A percentile compares a stretch with the other conserved stretches of the same genome.
Evolutionary conservation across 2,797 vertebrate genomes (phyloP).

Genomic region (Yasuhikotakia modesta): DNA sequence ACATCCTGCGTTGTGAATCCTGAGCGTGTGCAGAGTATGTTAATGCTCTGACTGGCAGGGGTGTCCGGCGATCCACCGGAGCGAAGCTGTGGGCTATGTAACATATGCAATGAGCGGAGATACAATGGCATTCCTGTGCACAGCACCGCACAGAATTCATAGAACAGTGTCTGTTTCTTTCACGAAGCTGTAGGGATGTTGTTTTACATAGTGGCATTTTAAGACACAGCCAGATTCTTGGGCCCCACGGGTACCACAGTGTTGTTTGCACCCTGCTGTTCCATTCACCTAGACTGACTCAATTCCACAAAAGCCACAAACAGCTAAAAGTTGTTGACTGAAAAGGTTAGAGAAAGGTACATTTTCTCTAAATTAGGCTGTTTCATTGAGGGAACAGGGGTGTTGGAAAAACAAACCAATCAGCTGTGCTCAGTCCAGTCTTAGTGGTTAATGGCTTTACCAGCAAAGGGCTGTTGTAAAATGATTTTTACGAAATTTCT

Average conservation of each 20-base stretch:
- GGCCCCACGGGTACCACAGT: slow-evolving; percentile 21
- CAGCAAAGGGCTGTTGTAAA: not conserved
- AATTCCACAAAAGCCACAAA: slow-evolving; percentile 42
- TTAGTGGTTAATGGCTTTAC: not conserved
- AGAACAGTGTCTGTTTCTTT: not conserved
- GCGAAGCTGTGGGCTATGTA: slow-evolving; percentile 33
- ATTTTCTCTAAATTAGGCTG: slow-evolving; percentile 30
- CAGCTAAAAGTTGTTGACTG: slow-evolving; percentile 40
- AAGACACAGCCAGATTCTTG: slow-evolving; percentile 15
- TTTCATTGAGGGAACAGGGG: slow-evolving; percentile 18
- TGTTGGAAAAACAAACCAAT: slow-evolving; percentile 23
- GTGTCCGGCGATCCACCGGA: slow-evolving; percentile 31
- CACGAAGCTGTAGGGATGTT: slow-evolving; percentile 34
- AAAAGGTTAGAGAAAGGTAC: slow-evolving; percentile 48
- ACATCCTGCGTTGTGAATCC: slow-evolving; percentile 47
- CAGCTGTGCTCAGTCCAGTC: slow-evolving; percentile 1
- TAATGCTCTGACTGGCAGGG: slow-evolving; percentile 51
- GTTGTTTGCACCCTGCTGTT: slow-evolving; percentile 32
- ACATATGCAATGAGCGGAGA: slow-evolving; percentile 32
- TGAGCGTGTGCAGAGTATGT: slow-evolving; percentile 60
- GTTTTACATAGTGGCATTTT: slow-evolving; percentile 44
- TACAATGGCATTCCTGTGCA: slow-evolving; percentile 15
- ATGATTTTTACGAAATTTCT: not conserved
- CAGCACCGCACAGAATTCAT: not conserved
- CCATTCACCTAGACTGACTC: slow-evolving; percentile 47